phyloP scores from a whole-genome alignment of 2,888 invertebrate species.

The Caenorhabditis virilis region DNA sequence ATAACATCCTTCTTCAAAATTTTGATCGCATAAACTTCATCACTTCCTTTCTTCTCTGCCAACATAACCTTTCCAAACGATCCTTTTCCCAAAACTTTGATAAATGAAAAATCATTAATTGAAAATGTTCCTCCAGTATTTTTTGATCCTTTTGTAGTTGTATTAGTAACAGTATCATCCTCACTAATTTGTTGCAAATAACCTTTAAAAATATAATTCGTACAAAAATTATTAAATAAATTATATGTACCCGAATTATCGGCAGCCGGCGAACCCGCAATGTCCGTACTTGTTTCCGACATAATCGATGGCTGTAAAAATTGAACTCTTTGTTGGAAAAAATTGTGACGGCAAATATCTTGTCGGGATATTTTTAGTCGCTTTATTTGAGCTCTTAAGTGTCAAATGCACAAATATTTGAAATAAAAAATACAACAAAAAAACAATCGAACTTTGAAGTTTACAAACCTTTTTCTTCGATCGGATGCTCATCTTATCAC shows the following conservation, averaged over 20 bases:
- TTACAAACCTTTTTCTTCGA: slow-evolving; percentile 70
- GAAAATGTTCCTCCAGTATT: slow-evolving; percentile 41
- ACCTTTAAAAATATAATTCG: too few relatives aligned
- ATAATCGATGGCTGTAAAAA: slow-evolving; percentile 52
- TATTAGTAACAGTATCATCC: slow-evolving; percentile 20
- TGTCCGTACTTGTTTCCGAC: slow-evolving; percentile 51
- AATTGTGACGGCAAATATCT: too few relatives aligned
- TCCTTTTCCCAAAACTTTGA: slow-evolving; percentile 97
- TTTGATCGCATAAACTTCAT: slow-evolving; percentile 97
- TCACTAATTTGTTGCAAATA: slow-evolving; percentile 37
- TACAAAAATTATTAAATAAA: too few relatives aligned
- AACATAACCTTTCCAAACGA: slow-evolving; percentile 88
- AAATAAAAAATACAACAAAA: slow-evolving; percentile 5
- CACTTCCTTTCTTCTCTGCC: slow-evolving; percentile 94
- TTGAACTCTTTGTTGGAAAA: slow-evolving; percentile 20
- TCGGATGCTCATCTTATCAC: slow-evolving; percentile 78
- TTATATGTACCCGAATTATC: slow-evolving; percentile 39
- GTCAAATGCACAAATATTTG: neutral
- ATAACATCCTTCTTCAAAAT: slow-evolving; percentile 99
- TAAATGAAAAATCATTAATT: slow-evolving; percentile 86
- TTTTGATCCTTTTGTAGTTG: slow-evolving; percentile 14
- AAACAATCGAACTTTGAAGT: slow-evolving; percentile 3
- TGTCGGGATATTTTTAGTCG: too few relatives aligned
- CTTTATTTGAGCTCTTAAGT: too few relatives aligned
- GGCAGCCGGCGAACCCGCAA: slow-evolving; percentile 31